Conservation (phyloP, 2,113 vertebrate species). For the Paraplagusia blochii region DNA sequence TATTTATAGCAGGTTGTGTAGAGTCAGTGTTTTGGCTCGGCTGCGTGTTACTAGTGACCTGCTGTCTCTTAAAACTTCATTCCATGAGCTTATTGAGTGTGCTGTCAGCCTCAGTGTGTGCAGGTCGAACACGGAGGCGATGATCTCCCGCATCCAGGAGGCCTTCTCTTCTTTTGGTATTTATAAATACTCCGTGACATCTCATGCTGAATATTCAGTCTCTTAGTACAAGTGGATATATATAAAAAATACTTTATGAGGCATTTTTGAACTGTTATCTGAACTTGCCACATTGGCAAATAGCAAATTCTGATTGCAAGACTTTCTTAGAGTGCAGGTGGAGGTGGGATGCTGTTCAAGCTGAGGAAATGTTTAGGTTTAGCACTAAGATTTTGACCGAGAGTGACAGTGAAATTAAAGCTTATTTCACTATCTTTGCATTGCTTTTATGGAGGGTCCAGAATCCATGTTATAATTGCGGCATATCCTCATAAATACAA, state of each 20-base stretch:
- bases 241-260: slow-evolving; percentile 16
- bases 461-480: too few relatives aligned
- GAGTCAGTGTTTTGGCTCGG: slow-evolving; percentile 40
- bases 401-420: too few relatives aligned
- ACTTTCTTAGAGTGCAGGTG: too few relatives aligned
- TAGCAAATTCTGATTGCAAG: too few relatives aligned
- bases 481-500: too few relatives aligned
- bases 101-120: slow-evolving; percentile 17
- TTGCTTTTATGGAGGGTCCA: too few relatives aligned
- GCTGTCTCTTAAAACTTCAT: slow-evolving; percentile 36
- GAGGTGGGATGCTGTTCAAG: too few relatives aligned
- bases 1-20: slow-evolving; percentile 61
- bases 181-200: slow-evolving; percentile 20
- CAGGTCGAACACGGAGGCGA: slow-evolving; percentile 28
- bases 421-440: too few relatives aligned
- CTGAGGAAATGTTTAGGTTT: too few relatives aligned
- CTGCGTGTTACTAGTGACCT: slow-evolving; percentile 26
- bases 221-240: not conserved
- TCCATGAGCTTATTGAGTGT: slow-evolving; percentile 17
- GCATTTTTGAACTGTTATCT: too few relatives aligned
- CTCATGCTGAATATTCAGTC: slow-evolving; percentile 29
- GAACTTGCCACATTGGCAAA: too few relatives aligned
- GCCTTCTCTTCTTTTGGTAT: slow-evolving; percentile 13
- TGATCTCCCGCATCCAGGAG: slow-evolving; percentile 3
- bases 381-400: too few relatives aligned